Evolutionary conservation across 2,797 vertebrate genomes (phyloP).

Genomic region (Alosa sapidissima): DNA sequence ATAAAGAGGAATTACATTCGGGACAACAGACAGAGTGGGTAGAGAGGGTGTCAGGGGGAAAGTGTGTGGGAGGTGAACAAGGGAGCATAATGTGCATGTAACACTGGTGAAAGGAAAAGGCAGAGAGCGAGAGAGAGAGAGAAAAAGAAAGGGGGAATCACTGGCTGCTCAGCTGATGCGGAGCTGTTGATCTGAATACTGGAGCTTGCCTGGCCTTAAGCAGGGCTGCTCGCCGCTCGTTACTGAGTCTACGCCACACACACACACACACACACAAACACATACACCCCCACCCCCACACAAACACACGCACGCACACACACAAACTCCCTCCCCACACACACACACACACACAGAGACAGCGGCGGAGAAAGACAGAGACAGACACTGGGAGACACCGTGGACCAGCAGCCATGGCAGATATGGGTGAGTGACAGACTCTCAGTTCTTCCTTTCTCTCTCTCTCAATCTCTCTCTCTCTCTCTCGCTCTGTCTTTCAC

Average conservation of each 20-base stretch:
- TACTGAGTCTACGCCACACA: conserved; percentile 44
- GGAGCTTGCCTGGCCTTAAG: conserved; percentile 57
- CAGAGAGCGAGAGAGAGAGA: conserved; percentile 36
- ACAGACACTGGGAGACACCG: conserved; percentile 39
- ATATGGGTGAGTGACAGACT: conserved; percentile 69
- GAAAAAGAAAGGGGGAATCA: conserved; percentile 29
- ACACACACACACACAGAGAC: conserved; percentile 41
- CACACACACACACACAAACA: conserved; percentile 36
- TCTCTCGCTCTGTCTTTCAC: neutral
- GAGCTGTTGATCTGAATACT: conserved; percentile 42
- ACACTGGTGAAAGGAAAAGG: conserved; percentile 16
- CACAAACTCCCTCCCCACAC: neutral
- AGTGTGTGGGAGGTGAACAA: neutral
- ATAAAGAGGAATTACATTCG: neutral
- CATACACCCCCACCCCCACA: conserved; percentile 31
- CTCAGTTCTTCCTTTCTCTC: conserved; percentile 26
- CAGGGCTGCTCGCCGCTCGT: conserved; percentile 46
- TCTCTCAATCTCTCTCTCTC: neutral
- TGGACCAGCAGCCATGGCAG: conserved; percentile 69
- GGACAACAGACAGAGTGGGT: neutral
- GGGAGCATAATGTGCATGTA: neutral
- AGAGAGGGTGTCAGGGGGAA: neutral
- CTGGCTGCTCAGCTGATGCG: conserved; percentile 48
- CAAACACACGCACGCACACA: conserved; percentile 10
- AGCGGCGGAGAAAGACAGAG: conserved; percentile 46